These are phyloP conservation scores for Pitangus sulphuratus DNA, from an alignment of 2,797 vertebrate species.

Conservation along the genomic window DNA sequence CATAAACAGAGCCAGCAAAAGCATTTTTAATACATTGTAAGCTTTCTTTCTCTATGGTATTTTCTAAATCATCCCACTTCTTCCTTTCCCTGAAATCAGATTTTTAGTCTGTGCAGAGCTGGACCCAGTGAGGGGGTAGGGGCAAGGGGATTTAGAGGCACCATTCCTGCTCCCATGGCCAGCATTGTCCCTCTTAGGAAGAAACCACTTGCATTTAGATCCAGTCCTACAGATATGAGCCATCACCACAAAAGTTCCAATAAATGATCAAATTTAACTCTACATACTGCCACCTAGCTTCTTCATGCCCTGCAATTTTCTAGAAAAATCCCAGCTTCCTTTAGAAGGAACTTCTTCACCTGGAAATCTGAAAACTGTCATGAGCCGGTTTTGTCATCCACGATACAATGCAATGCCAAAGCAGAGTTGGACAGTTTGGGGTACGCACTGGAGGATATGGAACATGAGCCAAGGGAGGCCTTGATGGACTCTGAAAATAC, in stretches of 20 bases:
- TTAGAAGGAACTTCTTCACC: not conserved
- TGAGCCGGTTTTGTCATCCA: not conserved
- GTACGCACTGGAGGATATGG: not conserved
- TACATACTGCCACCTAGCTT: not conserved
- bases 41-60: not conserved
- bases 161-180: not conserved
- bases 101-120: not conserved
- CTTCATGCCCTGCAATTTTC: not conserved
- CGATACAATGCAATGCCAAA: not conserved
- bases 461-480: not conserved
- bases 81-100: conserved; percentile 8
- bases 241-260: not conserved
- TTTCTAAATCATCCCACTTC: not conserved
- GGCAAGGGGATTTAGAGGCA: not conserved
- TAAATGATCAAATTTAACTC: not conserved
- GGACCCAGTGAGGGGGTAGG: not conserved
- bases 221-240: not conserved
- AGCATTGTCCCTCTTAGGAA: not conserved
- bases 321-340: not conserved
- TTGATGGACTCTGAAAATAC: not conserved
- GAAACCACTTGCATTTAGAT: not conserved
- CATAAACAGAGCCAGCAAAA: conserved; percentile 9
- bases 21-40: not conserved
- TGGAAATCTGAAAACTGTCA: not conserved
- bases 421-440: not conserved